Conservation (phyloP, 2,888 invertebrate genomes). For the Melanchra persicariae region DNA sequence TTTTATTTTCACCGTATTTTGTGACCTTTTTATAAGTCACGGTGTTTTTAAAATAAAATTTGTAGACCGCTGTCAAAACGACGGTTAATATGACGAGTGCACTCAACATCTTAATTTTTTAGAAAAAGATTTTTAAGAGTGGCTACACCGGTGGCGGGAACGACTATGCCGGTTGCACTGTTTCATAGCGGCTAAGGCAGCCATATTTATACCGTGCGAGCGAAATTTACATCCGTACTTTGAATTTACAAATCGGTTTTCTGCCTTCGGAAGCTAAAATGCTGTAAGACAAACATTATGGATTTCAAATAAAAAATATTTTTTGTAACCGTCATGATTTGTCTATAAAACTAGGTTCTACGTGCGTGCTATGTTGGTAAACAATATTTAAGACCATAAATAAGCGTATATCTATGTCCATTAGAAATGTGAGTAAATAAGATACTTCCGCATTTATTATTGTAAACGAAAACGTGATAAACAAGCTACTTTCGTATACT, state of each 20-base stretch:
- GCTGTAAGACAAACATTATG: neutral
- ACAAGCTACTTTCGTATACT: neutral
- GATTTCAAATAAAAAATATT: neutral
- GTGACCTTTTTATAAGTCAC: constrained; percentile 71
- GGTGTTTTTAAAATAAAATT: constrained; percentile 76
- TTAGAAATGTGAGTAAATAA: too few species aligned
- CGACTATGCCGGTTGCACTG: constrained; percentile 76
- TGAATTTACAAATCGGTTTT: constrained; percentile 57
- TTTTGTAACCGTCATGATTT: neutral
- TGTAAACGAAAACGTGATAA: too few species aligned
- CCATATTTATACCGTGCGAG: constrained; percentile 71
- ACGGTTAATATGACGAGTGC: constrained; percentile 78
- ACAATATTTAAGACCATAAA: neutral
- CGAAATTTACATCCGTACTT: constrained; percentile 72
- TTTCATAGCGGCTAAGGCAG: constrained; percentile 20
- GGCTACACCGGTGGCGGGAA: constrained; percentile 83
- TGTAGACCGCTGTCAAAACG: constrained; percentile 77
- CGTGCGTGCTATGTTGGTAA: neutral
- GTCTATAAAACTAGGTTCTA: neutral
- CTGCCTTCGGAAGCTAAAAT: constrained; percentile 6
- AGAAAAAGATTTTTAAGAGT: constrained; percentile 83
- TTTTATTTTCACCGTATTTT: constrained; percentile 73
- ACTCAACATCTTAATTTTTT: constrained; percentile 84
- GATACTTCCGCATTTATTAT: too few species aligned
- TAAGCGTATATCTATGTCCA: too few species aligned